A percentile compares a stretch with the other conserved stretches of the same genome.
These are phyloP conservation scores for Colaptes auratus DNA, from an alignment of 2,113 vertebrate species.

Conservation along the genomic window DNA sequence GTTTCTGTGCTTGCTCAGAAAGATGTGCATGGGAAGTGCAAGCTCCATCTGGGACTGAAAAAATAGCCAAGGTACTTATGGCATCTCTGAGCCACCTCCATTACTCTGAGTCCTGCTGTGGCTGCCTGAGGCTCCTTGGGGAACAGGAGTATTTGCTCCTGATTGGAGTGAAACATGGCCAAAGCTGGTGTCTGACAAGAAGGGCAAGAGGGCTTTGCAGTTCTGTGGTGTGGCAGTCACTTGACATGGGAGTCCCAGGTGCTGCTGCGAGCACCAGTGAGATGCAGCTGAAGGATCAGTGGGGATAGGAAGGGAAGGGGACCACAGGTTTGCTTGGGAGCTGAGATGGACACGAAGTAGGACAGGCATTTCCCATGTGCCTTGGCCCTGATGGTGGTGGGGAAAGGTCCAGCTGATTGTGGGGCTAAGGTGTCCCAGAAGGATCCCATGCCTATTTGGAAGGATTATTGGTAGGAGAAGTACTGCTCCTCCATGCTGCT, in stretches of 20 bases:
- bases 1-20: fast-evolving
- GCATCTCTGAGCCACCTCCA: background rate
- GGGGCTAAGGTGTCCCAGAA: background rate
- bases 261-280: background rate
- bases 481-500: fast-evolving
- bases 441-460: fast-evolving
- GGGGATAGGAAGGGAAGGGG: background rate
- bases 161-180: background rate
- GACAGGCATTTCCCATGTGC: fast-evolving
- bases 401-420: fast-evolving
- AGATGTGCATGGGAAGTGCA: background rate
- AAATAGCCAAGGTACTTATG: fast-evolving
- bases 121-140: background rate
- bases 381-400: fast-evolving
- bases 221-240: fast-evolving
- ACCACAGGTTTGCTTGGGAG: fast-evolving
- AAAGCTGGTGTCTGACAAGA: background rate
- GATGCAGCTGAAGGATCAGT: fast-evolving
- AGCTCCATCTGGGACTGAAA: background rate
- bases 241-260: background rate
- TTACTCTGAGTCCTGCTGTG: fast-evolving
- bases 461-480: background rate
- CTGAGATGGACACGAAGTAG: background rate
- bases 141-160: background rate
- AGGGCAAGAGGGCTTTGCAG: background rate